Percentiles rank a stretch among this genome's conserved stretches.
phyloP scores from a whole-genome alignment of 2,888 invertebrate genomes.

The Sussaba pulchella region DNA sequence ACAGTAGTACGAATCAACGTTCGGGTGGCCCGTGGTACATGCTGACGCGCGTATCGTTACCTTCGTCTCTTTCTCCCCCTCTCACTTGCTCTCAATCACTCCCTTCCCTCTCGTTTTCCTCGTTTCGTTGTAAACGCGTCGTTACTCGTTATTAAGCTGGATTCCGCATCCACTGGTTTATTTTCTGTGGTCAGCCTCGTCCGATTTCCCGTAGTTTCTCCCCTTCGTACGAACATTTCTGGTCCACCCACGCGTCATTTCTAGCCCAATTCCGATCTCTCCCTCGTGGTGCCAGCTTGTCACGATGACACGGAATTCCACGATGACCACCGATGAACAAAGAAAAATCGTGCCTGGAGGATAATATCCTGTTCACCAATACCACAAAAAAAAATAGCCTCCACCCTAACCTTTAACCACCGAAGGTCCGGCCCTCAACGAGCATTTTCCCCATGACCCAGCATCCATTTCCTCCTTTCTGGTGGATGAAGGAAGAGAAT shows the following conservation, averaged over 20 bases:
- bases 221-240: not conserved
- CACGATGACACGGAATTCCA: not conserved
- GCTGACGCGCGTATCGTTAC: constrained; percentile 15
- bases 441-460: not conserved
- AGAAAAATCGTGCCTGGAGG: not conserved
- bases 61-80: not conserved
- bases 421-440: not conserved
- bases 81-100: not conserved
- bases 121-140: constrained; percentile 26
- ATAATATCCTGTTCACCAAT: not conserved
- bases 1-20: constrained; percentile 55
- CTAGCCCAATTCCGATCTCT: not conserved
- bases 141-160: constrained; percentile 48
- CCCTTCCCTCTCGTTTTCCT: constrained; percentile 35
- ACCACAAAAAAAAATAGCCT: not conserved
- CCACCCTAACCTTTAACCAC: not conserved
- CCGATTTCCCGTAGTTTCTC: not conserved
- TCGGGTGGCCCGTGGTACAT: constrained; percentile 10
- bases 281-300: not conserved
- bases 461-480: not conserved
- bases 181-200: not conserved
- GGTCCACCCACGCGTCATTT: not conserved
- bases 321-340: not conserved
- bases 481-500: not conserved
- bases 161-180: constrained; percentile 32